Conservation (phyloP, 2,113 vertebrate genomes). For the Daubentonia madagascariensis region DNA sequence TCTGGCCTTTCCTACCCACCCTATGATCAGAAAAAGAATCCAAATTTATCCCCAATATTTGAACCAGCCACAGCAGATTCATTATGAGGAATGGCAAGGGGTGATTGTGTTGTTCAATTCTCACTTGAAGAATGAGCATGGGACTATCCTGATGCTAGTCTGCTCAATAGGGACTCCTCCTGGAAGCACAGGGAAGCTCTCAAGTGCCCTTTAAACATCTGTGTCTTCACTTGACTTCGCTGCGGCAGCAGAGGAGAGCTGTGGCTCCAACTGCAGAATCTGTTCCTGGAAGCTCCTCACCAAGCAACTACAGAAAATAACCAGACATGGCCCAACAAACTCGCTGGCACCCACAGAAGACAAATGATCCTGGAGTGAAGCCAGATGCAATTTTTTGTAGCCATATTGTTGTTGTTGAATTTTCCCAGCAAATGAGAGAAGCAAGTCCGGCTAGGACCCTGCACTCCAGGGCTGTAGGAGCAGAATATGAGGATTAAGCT, state of each 20-base stretch:
- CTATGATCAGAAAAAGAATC: neutral
- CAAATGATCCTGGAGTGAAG: constrained; percentile 27
- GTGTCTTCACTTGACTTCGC: constrained; percentile 19
- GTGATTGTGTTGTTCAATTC: neutral
- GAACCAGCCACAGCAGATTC: neutral
- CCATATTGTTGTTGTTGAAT: neutral
- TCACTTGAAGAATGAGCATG: neutral
- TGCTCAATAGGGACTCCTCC: neutral
- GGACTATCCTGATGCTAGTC: neutral
- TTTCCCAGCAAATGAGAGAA: neutral
- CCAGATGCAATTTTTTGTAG: neutral
- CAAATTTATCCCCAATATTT: neutral
- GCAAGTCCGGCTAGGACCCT: accelerated
- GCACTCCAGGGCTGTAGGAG: neutral
- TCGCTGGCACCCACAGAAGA: neutral
- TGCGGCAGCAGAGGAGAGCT: neutral
- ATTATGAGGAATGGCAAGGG: constrained; percentile 13
- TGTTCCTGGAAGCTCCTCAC: constrained; percentile 16
- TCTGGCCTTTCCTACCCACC: neutral
- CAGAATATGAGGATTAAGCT: neutral
- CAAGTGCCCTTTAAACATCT: neutral
- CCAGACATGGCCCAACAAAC: accelerated
- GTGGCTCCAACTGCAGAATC: neutral
- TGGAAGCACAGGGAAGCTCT: constrained; percentile 36
- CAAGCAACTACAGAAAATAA: neutral